Base-by-base conservation (phyloP, 2,888 invertebrate species). In the Thecocarcelia acutangulata region DNA sequence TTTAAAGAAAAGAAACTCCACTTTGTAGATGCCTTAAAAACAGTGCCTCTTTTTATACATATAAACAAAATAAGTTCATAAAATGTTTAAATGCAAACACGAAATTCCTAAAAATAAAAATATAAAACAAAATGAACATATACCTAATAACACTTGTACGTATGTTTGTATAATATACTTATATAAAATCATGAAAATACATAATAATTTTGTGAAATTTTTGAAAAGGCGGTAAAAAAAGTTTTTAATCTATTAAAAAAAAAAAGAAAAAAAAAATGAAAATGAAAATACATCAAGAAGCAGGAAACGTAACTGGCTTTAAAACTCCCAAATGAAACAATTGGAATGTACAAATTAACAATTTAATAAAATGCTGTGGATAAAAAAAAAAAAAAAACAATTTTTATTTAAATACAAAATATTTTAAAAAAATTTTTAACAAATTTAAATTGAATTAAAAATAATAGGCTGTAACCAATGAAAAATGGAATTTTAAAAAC, bases 1-100 rank as follows among this genome's bases (percentile, higher is more conserved):
- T 61, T 42, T 24, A 2, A 42, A 37, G 3, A 21, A 58, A 74
- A 52, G 54, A 73, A 64, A 83, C 91, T 91, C 93, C 94, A 94
- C 93, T 94, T 88, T 91, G 94, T 95, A 95, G 94, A 92, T 94
- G 95, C 95, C 95, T 95, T 95, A 94, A 93, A 94, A 94, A 94
- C 94, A 94, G 95, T 95, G 95, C 95, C 95, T 95, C 93, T 88
- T 87, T 86, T 86, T 86, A 86, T 85, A 85, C 78, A 85, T 84
- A 85, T 85, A 85, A 86, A 81, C 21, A 61, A 81, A 12, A 44
- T 46, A 73, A 80, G 77, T 24, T 73, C 40, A 73, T 37, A 56
- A n/a, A 56, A 79, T 76, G 28, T 73, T 70, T 74, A 59, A 69
- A 74, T 77, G 61, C 58, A 68, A 73, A 59, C 40, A 69, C 33